A percentile compares a stretch with the other conserved stretches of the same genome.
Evolutionary conservation across 2,888 invertebrate species (phyloP).

Genomic region (Resseliella maxima): DNA sequence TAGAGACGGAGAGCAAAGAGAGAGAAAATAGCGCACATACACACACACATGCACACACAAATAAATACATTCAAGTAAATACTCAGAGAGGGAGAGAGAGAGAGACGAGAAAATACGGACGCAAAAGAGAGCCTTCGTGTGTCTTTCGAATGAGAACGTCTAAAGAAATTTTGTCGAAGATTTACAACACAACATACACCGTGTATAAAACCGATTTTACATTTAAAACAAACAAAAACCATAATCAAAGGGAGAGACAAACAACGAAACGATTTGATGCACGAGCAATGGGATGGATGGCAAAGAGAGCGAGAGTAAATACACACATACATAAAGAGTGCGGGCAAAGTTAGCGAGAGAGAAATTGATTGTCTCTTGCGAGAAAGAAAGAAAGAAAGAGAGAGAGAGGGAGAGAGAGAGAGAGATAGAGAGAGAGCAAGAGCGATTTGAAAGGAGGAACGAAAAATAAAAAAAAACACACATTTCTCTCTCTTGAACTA

Average conservation of each 20-base stretch:
- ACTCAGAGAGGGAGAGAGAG: neutral
- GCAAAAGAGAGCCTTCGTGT: constrained; percentile 53
- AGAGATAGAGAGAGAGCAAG: neutral
- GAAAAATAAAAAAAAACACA: neutral
- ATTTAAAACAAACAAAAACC: neutral
- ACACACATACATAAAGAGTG: too few species aligned
- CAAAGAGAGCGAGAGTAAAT: too few species aligned
- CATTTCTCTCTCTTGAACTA: neutral
- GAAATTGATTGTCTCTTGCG: too few species aligned
- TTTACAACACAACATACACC: neutral
- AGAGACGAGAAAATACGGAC: neutral
- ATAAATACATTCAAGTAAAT: neutral
- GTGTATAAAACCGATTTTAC: neutral
- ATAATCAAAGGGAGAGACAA: neutral
- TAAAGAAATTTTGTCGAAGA: constrained; percentile 52
- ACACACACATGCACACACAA: neutral
- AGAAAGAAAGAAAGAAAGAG: neutral
- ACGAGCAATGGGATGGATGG: too few species aligned
- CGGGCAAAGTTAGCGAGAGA: too few species aligned
- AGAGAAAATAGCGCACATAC: neutral
- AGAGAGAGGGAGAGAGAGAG: neutral
- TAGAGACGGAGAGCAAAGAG: neutral
- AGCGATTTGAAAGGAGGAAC: neutral
- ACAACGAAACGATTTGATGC: neutral
- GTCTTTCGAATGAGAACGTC: constrained; percentile 28